Evolutionary conservation across 2,888 invertebrate genomes (phyloP).

Genomic region (Diplolepis rosae): DNA sequence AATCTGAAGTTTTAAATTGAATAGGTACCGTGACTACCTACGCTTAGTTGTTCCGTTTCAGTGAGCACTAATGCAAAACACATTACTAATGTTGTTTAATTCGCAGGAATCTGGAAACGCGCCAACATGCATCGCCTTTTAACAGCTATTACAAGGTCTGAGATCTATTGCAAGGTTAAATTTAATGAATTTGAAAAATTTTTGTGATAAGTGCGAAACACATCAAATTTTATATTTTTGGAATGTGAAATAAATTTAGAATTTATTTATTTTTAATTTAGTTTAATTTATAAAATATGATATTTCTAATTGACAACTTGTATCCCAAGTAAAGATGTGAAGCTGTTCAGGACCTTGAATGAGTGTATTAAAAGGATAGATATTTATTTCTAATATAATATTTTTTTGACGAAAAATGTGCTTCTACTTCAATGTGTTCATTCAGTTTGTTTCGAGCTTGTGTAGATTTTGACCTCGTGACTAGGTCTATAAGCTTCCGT

Average conservation of each 20-base stretch:
- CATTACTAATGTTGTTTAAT: conserved; percentile 27
- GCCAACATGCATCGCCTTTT: conserved; percentile 21
- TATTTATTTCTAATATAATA: not conserved
- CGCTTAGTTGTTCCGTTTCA: conserved; percentile 5
- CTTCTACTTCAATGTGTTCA: not conserved
- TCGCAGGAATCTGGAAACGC: conserved; percentile 7
- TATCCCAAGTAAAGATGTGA: not conserved
- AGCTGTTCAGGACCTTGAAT: not conserved
- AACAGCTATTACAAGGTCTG: conserved; percentile 15
- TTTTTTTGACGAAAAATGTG: not conserved
- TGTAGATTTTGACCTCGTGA: not conserved
- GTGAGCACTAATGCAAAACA: conserved; percentile 1
- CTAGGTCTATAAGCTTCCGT: conserved; percentile 5
- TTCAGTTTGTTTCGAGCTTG: not conserved
- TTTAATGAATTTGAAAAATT: not conserved
- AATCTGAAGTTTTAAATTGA: not conserved
- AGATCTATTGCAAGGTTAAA: conserved; percentile 8
- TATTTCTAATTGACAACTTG: too few relatives aligned
- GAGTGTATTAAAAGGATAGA: not conserved
- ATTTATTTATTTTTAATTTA: too few relatives aligned
- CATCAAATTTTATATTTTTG: too few relatives aligned
- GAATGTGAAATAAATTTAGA: too few relatives aligned
- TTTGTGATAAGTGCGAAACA: too few relatives aligned
- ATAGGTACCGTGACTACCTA: not conserved
- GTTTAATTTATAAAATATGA: too few relatives aligned